Evolutionary conservation across 2,113 vertebrate species (phyloP).

Genomic region (Climacteris rufus): DNA sequence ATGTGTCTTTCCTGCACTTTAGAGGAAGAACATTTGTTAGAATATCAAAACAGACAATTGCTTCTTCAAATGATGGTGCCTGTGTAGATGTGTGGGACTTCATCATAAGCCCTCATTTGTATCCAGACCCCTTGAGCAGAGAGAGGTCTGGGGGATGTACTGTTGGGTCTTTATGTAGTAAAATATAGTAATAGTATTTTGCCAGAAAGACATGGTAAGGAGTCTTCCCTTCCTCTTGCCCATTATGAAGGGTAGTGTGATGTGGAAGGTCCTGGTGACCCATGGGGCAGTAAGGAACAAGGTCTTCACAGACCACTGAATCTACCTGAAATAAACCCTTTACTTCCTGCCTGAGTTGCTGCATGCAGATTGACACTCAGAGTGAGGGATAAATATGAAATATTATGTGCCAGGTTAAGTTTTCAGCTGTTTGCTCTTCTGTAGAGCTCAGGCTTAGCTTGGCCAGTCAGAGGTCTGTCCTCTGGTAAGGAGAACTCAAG

Average conservation of each 20-base stretch:
- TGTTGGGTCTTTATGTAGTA: background rate
- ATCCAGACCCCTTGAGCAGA: background rate
- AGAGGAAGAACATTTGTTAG: constrained; percentile 61
- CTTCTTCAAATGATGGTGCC: background rate
- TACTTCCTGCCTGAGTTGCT: background rate
- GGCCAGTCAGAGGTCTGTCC: background rate
- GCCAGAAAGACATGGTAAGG: background rate
- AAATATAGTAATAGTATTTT: background rate
- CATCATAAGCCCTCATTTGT: background rate
- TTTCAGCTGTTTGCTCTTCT: background rate
- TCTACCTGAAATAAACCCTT: background rate
- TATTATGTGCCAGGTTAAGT: background rate
- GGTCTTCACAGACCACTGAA: background rate
- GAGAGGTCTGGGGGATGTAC: background rate
- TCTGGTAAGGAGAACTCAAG: background rate
- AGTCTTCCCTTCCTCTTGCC: background rate
- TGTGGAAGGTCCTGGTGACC: background rate
- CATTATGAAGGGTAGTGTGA: background rate
- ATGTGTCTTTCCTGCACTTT: constrained; percentile 63
- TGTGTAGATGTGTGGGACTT: background rate
- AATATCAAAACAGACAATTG: constrained; percentile 52
- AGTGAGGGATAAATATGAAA: background rate
- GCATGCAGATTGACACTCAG: background rate
- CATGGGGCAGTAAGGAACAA: background rate
- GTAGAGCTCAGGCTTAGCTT: background rate